phyloP scores from a whole-genome alignment of 2,797 vertebrate genomes.

The Bradypus variegatus region DNA sequence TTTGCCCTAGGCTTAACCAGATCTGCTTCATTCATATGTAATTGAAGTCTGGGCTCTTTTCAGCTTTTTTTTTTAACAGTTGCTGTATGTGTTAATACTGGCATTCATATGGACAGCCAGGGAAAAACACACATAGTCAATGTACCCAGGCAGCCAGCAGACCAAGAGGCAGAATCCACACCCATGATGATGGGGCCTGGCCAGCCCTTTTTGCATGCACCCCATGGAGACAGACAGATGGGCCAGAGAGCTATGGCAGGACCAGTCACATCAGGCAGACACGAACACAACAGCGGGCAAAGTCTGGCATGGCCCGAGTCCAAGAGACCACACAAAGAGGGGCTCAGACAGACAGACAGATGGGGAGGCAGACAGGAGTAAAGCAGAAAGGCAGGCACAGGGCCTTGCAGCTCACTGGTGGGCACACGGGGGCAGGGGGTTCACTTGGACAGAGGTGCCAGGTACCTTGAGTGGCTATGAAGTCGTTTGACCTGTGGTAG shows the following conservation, averaged over 20 bases:
- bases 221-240: neutral
- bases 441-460: neutral
- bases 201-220: neutral
- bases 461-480: constrained; percentile 99
- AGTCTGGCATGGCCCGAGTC: neutral
- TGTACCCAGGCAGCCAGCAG: neutral
- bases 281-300: neutral
- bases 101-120: neutral
- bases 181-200: neutral
- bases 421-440: neutral
- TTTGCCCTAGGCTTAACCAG: no score
- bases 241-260: neutral
- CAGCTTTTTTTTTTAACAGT: no score
- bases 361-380: neutral
- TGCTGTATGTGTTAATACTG: no score
- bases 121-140: neutral
- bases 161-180: neutral
- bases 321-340: neutral
- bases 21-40: no score
- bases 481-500: constrained; percentile 99
- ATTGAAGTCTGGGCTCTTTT: no score
- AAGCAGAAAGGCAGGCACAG: neutral
- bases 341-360: neutral
- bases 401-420: neutral
- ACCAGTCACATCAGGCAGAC: neutral